Conservation (phyloP, 1,140 invertebrate species). For the Orchestia grillus region DNA sequence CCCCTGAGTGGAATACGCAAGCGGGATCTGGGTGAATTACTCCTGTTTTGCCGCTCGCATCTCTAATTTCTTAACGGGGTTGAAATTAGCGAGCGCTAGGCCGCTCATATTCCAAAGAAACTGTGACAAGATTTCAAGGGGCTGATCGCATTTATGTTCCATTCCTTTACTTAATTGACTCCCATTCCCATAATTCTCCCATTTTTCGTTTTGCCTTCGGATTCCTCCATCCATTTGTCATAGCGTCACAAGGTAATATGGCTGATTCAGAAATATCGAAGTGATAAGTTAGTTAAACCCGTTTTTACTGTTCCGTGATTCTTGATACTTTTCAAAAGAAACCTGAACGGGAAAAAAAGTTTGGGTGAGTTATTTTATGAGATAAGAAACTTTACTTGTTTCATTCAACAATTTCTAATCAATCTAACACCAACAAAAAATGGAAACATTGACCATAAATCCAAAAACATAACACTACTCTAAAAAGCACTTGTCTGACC, state of each 20-base stretch:
- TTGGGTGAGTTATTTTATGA: too few species aligned
- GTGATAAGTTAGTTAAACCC: neutral
- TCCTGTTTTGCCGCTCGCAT: neutral
- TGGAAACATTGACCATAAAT: too few species aligned
- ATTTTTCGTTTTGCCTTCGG: neutral
- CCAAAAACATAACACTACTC: too few species aligned
- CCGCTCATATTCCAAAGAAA: neutral
- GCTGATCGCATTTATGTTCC: neutral
- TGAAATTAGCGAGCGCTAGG: neutral
- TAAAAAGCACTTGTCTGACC: too few species aligned
- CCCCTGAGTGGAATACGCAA: neutral
- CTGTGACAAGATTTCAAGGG: neutral
- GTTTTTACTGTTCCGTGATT: too few species aligned
- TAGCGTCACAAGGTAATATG: neutral
- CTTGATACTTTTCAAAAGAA: too few species aligned
- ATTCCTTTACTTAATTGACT: neutral
- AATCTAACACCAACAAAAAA: too few species aligned
- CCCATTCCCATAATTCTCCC: neutral
- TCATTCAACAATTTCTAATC: too few species aligned
- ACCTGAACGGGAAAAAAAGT: too few species aligned
- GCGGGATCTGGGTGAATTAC: neutral
- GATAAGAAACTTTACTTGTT: too few species aligned
- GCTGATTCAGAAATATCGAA: neutral
- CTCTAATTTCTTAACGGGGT: neutral
- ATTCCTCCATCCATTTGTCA: neutral